Evolutionary conservation across 1,140 invertebrate species (phyloP).

Genomic region (Drosophila biarmipes): DNA sequence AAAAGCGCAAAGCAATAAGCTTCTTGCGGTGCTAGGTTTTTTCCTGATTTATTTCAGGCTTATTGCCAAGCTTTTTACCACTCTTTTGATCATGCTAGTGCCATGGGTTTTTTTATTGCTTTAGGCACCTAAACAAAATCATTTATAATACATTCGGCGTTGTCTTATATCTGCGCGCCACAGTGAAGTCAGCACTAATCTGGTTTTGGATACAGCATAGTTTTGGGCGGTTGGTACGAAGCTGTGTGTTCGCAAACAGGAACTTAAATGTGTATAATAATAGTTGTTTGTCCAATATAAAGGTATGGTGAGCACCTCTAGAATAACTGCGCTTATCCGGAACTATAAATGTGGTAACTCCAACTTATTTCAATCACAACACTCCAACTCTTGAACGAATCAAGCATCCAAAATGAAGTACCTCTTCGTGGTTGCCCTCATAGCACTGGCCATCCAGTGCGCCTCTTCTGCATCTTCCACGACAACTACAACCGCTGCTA

Average conservation of each 20-base stretch:
- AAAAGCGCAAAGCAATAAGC: too few relatives aligned
- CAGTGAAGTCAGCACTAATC: too few relatives aligned
- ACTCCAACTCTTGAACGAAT: neutral
- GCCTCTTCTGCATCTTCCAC: neutral
- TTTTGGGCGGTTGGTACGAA: neutral
- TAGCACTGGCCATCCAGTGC: slow-evolving; percentile 13
- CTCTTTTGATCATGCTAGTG: too few relatives aligned
- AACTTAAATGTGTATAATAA: neutral
- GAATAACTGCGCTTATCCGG: neutral
- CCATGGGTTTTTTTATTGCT: too few relatives aligned
- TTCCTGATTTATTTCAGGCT: too few relatives aligned
- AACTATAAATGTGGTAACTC: slow-evolving; percentile 9
- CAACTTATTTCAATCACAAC: slow-evolving; percentile 5
- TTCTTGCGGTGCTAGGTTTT: too few relatives aligned
- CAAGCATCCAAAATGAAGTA: slow-evolving; percentile 15
- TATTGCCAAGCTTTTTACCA: too few relatives aligned
- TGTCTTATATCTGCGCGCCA: too few relatives aligned
- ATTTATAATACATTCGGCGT: too few relatives aligned
- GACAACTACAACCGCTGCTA: neutral
- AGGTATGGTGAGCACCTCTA: too few relatives aligned
- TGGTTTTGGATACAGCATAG: neutral
- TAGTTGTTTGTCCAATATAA: neutral
- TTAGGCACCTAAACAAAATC: too few relatives aligned
- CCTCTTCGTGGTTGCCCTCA: slow-evolving; percentile 3
- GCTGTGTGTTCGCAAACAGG: too few relatives aligned